Evolutionary conservation across 2,113 vertebrate genomes (phyloP).

Genomic region (Electrona antarctica): DNA sequence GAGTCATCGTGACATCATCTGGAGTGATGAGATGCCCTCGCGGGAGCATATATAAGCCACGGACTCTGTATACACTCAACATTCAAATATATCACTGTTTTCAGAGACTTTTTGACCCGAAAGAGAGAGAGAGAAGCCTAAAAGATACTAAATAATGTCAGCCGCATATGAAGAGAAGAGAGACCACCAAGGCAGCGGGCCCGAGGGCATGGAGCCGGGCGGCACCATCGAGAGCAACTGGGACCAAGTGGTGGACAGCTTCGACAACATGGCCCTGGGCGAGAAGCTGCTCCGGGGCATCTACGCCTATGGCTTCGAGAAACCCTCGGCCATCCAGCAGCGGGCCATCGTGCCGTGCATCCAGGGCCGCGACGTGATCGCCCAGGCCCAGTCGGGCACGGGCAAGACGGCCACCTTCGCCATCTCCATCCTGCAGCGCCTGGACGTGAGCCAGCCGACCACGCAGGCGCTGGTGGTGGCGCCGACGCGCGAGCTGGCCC

Average conservation of each 20-base stretch:
- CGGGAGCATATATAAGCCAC: too few relatives aligned
- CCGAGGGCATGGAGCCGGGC: conserved; percentile 93
- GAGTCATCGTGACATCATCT: too few relatives aligned
- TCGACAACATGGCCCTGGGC: conserved; percentile 90
- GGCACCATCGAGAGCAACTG: conserved; percentile 95
- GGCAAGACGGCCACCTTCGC: conserved; percentile 86
- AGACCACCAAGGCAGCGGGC: conserved; percentile 88
- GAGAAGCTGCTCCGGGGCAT: conserved; percentile 91
- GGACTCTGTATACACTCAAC: too few relatives aligned
- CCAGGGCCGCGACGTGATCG: conserved; percentile 89
- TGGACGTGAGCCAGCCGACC: conserved; percentile 79
- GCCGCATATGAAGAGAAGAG: conserved; percentile 39
- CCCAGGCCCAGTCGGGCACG: conserved; percentile 54
- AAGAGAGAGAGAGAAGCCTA: too few relatives aligned
- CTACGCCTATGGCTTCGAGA: conserved; percentile 95
- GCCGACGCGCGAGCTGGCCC: conserved; percentile 83
- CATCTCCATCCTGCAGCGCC: conserved; percentile 84
- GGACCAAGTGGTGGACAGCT: conserved; percentile 91
- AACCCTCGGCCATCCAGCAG: conserved; percentile 94
- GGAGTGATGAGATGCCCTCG: too few relatives aligned
- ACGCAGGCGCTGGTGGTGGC: conserved; percentile 84
- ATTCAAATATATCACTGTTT: too few relatives aligned
- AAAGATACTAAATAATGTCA: too few relatives aligned
- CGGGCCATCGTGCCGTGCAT: conserved; percentile 96
- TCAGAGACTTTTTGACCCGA: too few relatives aligned